Evolutionary conservation across 2,888 invertebrate species (phyloP), one percentile per base, ranked within the genome.

Genomic region (Coenonympha glycerion): DNA sequence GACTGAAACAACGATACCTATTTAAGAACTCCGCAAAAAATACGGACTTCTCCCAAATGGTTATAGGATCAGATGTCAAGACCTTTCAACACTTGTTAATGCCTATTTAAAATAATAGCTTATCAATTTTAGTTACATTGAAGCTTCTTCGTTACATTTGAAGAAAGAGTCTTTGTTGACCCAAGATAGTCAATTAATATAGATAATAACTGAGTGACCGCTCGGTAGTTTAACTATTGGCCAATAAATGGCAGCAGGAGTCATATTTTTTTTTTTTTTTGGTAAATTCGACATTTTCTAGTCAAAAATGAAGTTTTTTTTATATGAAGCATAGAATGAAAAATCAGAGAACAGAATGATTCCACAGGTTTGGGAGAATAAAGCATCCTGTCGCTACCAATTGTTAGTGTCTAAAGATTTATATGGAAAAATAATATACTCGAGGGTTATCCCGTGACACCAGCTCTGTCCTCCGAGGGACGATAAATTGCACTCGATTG

Each of bases 401-500:
- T 19, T 37, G 36, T 11, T 28, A 19, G n/a, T 15, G 6, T 46
- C 18, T 15, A 13, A 48, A 47, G 58, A 55, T 59, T 60, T 56
- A 56, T 48, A 62, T 64, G 47, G 73, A 75, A 62, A 45, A 81
- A 76, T 76, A 79, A 79, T 79, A 66, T 72, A 69, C 79, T 71
- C 78, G 49, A 61, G 77, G 79, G 81, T 71, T 72, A 69, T 62
- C 71, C 73, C 68, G 62, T 73, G 78, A 80, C 81, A 79, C 67
- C 66, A 64, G 58, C 60, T 61, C 67, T 68, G 73, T 72, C 65
- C 81, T 65, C 79, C 56, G 52, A 73, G 72, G 81, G 59, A 61
- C 73, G 63, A 76, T 82, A 82, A 77, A 80, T 83, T 73, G 60
- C 53, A 73, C 65, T 71, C 72, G 74, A 76, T 77, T 70, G 65